A percentile compares a stretch with the other conserved stretches of the same genome.
Evolutionary conservation across 30 jellyfish, hydroid and myxozoan species (phyloP).

Genomic region (Aurelia aurita): DNA sequence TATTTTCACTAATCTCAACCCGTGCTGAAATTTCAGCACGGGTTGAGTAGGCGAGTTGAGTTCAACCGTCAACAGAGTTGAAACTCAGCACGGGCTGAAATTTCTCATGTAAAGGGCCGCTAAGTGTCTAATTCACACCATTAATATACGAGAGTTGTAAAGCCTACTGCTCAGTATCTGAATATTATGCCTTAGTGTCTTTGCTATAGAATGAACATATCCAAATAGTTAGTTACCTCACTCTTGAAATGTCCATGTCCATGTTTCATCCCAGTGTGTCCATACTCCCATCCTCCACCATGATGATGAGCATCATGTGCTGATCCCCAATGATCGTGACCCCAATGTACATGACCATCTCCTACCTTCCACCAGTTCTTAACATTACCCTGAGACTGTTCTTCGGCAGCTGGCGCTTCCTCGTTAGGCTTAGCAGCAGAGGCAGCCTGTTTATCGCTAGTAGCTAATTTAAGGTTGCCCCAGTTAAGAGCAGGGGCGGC

Average conservation of each 20-base stretch:
- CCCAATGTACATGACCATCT: slow-evolving; percentile 99
- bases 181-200: no score
- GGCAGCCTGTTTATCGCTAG: slow-evolving; percentile 26
- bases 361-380: slow-evolving; percentile 99
- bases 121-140: no score
- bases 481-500: slow-evolving; percentile 33
- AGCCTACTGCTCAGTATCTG: no score
- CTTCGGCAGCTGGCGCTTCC: slow-evolving; percentile 16
- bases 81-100: no score
- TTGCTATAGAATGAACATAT: background rate
- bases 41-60: no score
- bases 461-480: slow-evolving; percentile 55
- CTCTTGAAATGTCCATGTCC: slow-evolving; percentile 76
- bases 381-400: slow-evolving; percentile 41
- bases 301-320: slow-evolving; percentile 90
- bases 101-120: no score
- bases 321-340: slow-evolving; percentile 95
- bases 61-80: no score
- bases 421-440: slow-evolving; percentile 42
- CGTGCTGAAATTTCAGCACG: no score
- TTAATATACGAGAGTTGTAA: no score
- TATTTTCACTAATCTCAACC: no score
- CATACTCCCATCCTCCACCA: slow-evolving; percentile 99
- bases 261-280: slow-evolving; percentile 89
- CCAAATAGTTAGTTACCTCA: slow-evolving; percentile 6